These are phyloP conservation scores for Chironomus striatipennis DNA, from an alignment of 1,140 invertebrate species.

Conservation along the genomic window DNA sequence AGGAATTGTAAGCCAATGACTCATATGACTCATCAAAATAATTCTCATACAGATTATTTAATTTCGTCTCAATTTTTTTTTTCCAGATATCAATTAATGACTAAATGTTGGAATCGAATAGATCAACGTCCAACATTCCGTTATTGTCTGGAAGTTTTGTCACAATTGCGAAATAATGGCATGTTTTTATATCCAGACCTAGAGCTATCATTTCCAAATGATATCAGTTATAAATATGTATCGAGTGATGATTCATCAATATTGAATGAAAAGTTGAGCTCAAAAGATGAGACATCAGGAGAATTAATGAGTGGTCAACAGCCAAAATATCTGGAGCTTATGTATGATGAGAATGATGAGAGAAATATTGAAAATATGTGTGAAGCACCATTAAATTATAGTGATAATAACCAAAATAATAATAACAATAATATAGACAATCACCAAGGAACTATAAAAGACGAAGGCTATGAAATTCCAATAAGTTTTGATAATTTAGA, in stretches of 20 bases:
- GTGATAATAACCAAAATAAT: conserved; percentile 7
- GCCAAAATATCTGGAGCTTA: conserved; percentile 42
- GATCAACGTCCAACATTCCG: conserved; percentile 69
- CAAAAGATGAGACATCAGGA: conserved; percentile 24
- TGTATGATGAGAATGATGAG: conserved; percentile 36
- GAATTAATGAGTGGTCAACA: conserved; percentile 27
- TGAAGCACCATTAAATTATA: conserved; percentile 6
- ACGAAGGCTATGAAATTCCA: conserved; percentile 26
- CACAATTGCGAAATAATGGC: conserved; percentile 31
- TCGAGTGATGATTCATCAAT: conserved; percentile 35
- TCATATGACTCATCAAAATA: conserved; percentile 38
- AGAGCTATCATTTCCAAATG: conserved; percentile 35
- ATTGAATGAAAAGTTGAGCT: conserved; percentile 26
- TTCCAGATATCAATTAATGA: conserved; percentile 66
- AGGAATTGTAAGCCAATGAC: conserved; percentile 63
- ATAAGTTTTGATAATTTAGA: conserved; percentile 2
- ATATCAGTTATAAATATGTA: conserved; percentile 31
- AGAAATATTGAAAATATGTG: neutral
- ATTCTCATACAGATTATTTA: conserved; percentile 30
- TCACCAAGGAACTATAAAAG: conserved; percentile 21
- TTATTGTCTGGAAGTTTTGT: conserved; percentile 58
- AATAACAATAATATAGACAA: conserved; percentile 19
- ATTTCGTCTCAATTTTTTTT: neutral
- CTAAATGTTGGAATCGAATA: conserved; percentile 69
- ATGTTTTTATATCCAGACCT: conserved; percentile 24